These are phyloP conservation scores for Tillus elongatus DNA, from an alignment of 2,888 invertebrate species.

Conservation along the genomic window DNA sequence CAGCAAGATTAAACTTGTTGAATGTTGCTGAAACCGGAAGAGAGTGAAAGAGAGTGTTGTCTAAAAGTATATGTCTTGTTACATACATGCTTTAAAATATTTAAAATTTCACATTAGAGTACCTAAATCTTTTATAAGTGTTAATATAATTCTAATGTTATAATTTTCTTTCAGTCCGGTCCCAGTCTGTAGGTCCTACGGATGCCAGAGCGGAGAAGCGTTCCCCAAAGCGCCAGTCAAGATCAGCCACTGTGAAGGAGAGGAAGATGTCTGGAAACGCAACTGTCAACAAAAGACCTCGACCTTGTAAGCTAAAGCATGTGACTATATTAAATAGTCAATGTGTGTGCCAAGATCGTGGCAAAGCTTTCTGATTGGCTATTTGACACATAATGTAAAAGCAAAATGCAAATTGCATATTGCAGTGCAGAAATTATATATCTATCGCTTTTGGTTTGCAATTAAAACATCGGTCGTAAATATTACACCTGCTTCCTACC, in stretches of 20 bases:
- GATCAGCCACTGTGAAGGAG: constrained; percentile 55
- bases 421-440: no score
- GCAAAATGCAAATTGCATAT: no score
- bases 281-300: constrained; percentile 51
- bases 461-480: no score
- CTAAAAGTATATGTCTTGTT: no score
- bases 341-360: constrained; percentile 44
- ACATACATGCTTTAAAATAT: no score
- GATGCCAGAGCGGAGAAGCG: constrained; percentile 49
- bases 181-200: constrained; percentile 61
- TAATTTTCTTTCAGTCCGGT: constrained; percentile 47
- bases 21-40: no score
- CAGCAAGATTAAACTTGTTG: no score
- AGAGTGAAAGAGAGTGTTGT: no score
- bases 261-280: constrained; percentile 56
- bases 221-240: constrained; percentile 71
- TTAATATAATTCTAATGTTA: background rate
- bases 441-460: no score
- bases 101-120: no score
- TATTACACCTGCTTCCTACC: no score
- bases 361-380: background rate
- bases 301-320: constrained; percentile 55
- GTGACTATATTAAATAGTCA: constrained; percentile 21
- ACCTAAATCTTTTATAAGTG: constrained; percentile 7
- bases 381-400: constrained; percentile 1